Conservation (phyloP, 2,888 invertebrate genomes). For the Pammene aurita region DNA sequence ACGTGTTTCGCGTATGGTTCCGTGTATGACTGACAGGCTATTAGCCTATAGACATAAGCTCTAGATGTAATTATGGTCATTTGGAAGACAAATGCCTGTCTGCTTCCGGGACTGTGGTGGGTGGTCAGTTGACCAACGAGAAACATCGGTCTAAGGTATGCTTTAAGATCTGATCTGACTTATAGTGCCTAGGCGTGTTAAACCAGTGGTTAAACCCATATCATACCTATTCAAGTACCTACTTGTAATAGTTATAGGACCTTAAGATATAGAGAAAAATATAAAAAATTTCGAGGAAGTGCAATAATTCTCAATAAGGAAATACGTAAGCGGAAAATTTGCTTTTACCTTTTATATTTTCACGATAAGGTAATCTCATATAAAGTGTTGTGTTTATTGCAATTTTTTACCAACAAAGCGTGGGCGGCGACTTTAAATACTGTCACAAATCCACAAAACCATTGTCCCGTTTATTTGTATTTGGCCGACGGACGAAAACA, state of each 20-base stretch:
- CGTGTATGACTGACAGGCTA: conserved; percentile 33
- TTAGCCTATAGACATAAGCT: conserved; percentile 8
- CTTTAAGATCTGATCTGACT: background rate
- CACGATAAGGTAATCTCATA: conserved; percentile 9
- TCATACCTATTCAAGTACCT: too few species aligned
- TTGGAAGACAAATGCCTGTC: conserved; percentile 22
- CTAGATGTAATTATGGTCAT: conserved; percentile 19
- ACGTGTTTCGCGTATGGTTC: conserved; percentile 34
- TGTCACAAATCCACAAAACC: conserved; percentile 31
- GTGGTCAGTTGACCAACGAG: conserved; percentile 15
- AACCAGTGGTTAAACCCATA: too few species aligned
- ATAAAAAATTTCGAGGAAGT: too few species aligned
- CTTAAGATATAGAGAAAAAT: too few species aligned
- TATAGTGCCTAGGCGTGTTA: background rate
- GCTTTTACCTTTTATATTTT: conserved; percentile 1
- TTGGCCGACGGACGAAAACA: conserved; percentile 58
- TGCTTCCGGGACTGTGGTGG: conserved; percentile 11
- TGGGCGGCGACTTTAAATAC: conserved; percentile 25
- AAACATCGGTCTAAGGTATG: background rate
- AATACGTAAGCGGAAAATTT: background rate
- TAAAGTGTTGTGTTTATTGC: conserved; percentile 37
- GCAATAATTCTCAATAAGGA: background rate
- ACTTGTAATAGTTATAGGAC: background rate
- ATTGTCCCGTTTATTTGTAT: conserved; percentile 36
- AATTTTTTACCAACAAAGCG: conserved; percentile 24